Conservation (phyloP, 2,888 invertebrate species). For the Lepetodrilus schrolli region DNA sequence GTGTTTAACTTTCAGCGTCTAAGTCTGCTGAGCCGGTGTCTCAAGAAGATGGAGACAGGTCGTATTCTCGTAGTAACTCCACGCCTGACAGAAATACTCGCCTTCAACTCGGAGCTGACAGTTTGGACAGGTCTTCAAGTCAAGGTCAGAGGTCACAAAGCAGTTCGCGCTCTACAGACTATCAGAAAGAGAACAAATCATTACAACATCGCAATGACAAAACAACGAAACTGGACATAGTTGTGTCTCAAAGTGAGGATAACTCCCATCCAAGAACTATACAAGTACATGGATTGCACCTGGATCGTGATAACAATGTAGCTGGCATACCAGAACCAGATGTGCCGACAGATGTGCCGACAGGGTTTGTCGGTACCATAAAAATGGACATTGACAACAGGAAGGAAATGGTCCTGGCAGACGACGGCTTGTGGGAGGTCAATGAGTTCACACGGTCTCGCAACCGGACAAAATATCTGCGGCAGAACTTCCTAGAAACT, state of each 20-base stretch:
- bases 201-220: not conserved
- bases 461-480: not conserved
- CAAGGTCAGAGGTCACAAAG: not conserved
- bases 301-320: not conserved
- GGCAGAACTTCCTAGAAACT: not conserved
- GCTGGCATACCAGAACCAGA: not conserved
- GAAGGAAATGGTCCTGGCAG: not conserved
- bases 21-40: slow-evolving; percentile 28
- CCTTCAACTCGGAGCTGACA: not conserved
- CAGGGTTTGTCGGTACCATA: not conserved
- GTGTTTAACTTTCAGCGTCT: too few species aligned
- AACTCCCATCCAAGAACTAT: not conserved
- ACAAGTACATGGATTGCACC: not conserved
- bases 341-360: not conserved
- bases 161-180: not conserved
- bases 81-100: not conserved
- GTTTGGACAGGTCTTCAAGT: not conserved
- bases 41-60: not conserved
- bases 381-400: not conserved
- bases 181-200: too few species aligned
- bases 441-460: not conserved
- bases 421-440: slow-evolving; percentile 24
- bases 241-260: not conserved
- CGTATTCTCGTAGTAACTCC: slow-evolving; percentile 14
- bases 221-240: not conserved